Conservation (phyloP, 2,888 invertebrate genomes). For the Drosophila nigricruria region DNA sequence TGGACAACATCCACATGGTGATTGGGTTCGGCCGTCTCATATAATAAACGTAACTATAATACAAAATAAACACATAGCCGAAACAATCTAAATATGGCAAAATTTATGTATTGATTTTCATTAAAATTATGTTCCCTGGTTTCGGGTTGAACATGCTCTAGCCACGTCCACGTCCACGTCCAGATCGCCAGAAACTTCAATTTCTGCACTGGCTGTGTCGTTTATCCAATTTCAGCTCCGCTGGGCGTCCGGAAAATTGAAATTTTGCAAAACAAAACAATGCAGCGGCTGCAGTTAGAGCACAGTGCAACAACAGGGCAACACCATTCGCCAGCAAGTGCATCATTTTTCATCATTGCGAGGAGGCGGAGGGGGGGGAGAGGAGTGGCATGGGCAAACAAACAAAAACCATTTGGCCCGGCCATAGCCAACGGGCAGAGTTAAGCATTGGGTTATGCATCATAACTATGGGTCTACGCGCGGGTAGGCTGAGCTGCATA, state of each 20-base stretch:
- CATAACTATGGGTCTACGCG: slow-evolving; percentile 64
- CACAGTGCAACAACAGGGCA: slow-evolving; percentile 5
- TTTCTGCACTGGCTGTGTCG: slow-evolving; percentile 42
- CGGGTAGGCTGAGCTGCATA: slow-evolving; percentile 58
- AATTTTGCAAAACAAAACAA: slow-evolving; percentile 72
- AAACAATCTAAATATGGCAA: slow-evolving; percentile 76
- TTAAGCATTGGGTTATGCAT: slow-evolving; percentile 75
- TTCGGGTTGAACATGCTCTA: slow-evolving; percentile 28
- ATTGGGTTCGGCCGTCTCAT: slow-evolving; percentile 36
- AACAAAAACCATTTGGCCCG: slow-evolving; percentile 70
- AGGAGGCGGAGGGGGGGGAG: background rate
- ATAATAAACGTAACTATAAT: slow-evolving; percentile 78
- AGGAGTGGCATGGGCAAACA: slow-evolving; percentile 37
- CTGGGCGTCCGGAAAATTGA: slow-evolving; percentile 73
- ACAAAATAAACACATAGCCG: slow-evolving; percentile 76
- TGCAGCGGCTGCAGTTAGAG: slow-evolving; percentile 44
- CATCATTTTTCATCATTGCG: slow-evolving; percentile 74
- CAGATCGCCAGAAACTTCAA: slow-evolving; percentile 15
- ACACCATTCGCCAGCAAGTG: slow-evolving; percentile 62
- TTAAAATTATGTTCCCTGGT: slow-evolving; percentile 67
- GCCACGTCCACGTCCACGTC: background rate
- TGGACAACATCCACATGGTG: slow-evolving; percentile 29
- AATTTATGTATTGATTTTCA: slow-evolving; percentile 79
- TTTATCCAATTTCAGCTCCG: slow-evolving; percentile 71
- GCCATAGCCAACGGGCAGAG: slow-evolving; percentile 47